These are phyloP conservation scores for Thereva unica DNA, from an alignment of 2,888 invertebrate species.

Conservation along the genomic window DNA sequence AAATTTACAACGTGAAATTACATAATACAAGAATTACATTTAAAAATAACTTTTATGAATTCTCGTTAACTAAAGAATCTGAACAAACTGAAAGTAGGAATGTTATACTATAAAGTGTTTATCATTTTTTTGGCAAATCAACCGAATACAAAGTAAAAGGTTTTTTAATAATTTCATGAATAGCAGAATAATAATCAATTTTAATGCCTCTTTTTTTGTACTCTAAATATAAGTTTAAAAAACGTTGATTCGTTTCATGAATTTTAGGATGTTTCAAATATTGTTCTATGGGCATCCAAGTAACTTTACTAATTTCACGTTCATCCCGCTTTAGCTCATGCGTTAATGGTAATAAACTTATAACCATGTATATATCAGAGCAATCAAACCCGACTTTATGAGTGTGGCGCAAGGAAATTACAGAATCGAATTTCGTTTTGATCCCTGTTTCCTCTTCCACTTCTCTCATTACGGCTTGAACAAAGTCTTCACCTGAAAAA, in stretches of 20 bases:
- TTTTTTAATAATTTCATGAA: conserved; percentile 53
- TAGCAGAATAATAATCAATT: conserved; percentile 62
- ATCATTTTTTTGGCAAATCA: not conserved
- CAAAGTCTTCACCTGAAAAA: conserved; percentile 75
- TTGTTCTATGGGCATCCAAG: conserved; percentile 82
- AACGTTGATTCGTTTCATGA: conserved; percentile 70
- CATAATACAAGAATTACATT: no score
- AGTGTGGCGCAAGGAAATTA: conserved; percentile 78
- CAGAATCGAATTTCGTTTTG: conserved; percentile 71
- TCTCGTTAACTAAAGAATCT: no score
- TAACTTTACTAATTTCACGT: conserved; percentile 75
- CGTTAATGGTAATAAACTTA: conserved; percentile 69
- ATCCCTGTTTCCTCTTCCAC: conserved; percentile 90
- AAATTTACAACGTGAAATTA: no score
- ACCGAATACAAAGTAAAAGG: conserved; percentile 51
- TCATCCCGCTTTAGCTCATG: conserved; percentile 69
- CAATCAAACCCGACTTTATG: conserved; percentile 78
- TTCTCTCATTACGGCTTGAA: conserved; percentile 81
- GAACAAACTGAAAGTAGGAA: not conserved
- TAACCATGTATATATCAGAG: conserved; percentile 85
- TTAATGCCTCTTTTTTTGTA: conserved; percentile 66
- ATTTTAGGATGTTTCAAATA: conserved; percentile 73
- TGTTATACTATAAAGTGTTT: not conserved
- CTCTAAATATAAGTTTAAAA: conserved; percentile 70
- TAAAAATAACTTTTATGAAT: no score